A percentile compares a stretch with the other conserved stretches of the same genome.
Evolutionary conservation across 2,797 vertebrate genomes (phyloP).

Genomic region (Cottoperca gobio): DNA sequence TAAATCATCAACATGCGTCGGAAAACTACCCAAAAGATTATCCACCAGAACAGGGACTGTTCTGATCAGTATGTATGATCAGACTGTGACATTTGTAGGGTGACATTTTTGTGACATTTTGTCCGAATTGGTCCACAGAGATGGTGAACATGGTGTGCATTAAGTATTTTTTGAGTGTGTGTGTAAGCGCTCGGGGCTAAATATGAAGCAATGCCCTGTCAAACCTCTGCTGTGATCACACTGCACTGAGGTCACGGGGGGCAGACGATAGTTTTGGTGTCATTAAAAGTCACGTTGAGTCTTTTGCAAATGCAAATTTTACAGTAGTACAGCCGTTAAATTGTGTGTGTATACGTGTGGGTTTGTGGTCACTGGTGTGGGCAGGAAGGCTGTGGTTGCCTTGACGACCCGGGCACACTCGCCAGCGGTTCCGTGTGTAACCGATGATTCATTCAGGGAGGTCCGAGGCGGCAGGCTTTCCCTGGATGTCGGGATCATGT

Average conservation of each 20-base stretch:
- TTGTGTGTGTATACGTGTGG: constrained; percentile 66
- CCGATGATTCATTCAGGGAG: constrained; percentile 89
- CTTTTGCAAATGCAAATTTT: constrained; percentile 29
- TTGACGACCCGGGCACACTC: constrained; percentile 86
- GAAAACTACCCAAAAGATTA: constrained; percentile 24
- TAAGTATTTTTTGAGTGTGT: constrained; percentile 21
- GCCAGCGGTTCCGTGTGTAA: constrained; percentile 73
- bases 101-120: constrained; percentile 81
- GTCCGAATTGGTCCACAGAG: constrained; percentile 65
- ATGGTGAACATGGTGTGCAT: constrained; percentile 57
- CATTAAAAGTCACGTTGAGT: constrained; percentile 30
- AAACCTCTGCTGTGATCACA: constrained; percentile 24
- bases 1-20: constrained; percentile 25
- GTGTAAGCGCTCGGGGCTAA: background rate
- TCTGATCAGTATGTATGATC: constrained; percentile 75
- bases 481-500: constrained; percentile 56
- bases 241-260: constrained; percentile 12
- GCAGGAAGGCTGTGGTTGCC: constrained; percentile 82
- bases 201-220: constrained; percentile 15
- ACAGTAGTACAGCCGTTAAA: constrained; percentile 45
- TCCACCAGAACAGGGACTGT: background rate
- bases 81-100: constrained; percentile 72
- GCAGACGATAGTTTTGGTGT: constrained; percentile 17
- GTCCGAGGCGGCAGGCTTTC: constrained; percentile 68
- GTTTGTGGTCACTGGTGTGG: constrained; percentile 70